phyloP scores from a whole-genome alignment of 1,140 invertebrate genomes.

The Reticulitermes speratus region DNA sequence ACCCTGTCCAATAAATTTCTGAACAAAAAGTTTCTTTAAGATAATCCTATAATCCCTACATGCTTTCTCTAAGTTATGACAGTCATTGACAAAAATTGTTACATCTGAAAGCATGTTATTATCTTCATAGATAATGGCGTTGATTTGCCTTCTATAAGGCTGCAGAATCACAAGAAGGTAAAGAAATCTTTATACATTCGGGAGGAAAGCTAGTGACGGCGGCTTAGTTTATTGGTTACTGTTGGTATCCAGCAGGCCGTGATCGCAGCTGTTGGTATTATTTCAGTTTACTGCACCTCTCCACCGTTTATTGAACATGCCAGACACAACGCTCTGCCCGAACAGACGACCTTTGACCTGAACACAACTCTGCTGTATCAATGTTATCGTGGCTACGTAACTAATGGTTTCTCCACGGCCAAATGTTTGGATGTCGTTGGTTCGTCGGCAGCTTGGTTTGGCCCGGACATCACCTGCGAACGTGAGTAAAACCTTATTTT shows the following conservation, averaged over 20 bases:
- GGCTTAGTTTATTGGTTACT: no score
- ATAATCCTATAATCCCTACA: no score
- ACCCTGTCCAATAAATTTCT: no score
- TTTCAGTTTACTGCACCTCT: slow-evolving; percentile 77
- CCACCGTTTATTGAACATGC: slow-evolving; percentile 87
- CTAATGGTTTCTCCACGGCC: slow-evolving; percentile 78
- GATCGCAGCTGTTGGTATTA: background rate
- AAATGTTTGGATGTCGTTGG: slow-evolving; percentile 90
- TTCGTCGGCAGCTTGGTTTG: slow-evolving; percentile 78
- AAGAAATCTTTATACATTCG: no score
- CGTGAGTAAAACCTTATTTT: slow-evolving; percentile 60
- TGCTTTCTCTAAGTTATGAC: no score
- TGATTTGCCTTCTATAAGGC: no score
- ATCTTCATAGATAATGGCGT: no score
- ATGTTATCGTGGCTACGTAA: slow-evolving; percentile 85
- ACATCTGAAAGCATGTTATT: no score
- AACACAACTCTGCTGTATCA: slow-evolving; percentile 86
- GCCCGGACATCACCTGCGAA: slow-evolving; percentile 92
- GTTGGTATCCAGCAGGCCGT: background rate
- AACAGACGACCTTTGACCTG: slow-evolving; percentile 79
- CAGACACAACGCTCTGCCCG: slow-evolving; percentile 76
- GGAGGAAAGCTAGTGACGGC: no score
- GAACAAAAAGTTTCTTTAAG: no score
- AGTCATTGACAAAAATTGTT: no score
- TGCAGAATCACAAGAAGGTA: no score